Base-by-base conservation (phyloP, 1,140 invertebrate species). In the Musca domestica region DNA sequence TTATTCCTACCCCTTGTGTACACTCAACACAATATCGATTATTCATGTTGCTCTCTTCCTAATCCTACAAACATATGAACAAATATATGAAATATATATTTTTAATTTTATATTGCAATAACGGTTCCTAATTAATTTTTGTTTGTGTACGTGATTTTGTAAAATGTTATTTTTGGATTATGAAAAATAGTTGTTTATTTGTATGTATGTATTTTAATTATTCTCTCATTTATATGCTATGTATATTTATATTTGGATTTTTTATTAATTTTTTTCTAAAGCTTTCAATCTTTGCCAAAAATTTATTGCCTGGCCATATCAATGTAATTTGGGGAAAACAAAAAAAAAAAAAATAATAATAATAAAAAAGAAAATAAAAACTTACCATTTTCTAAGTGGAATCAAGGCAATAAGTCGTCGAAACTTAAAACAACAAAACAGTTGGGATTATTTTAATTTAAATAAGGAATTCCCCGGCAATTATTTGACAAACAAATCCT, bases 401-500 rank as follows among this genome's bases (percentile, higher is more conserved):
- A 20, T 52, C 9, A 52, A 52, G 34, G 17, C 22, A 23, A 52
- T 14, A 49, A 49, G 4, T 20, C 10, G 15, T 19, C 19, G 2
- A 49, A 49, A 49, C n/a, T 12, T 41, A 41, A 41, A 41, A 41
- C 34, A 19, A 34, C 15, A n/a, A 61, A 61, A 41, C 4, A 41
- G 6, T 9, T 5, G 10, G 10, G 34, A 61, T 34, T 61, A 61
- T 61, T 61, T 61, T 34, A 61, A 61, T 34, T 30, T 27, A 61
- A 61, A 61, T 41, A 61, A 61, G 20, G 63, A 64, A 49, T 27
- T 66, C 46, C 52, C 68, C 48, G 68, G 46, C 25, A 70, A 70
- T 70, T 88, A 91, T 85, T 91, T 91, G 34, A 92, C 91, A 79
- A 94, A 93, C 7, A 94, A 86, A 78, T 93, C 91, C 81, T 93